Conservation (phyloP, 2,888 invertebrate genomes). For the Dasypolia templi region DNA sequence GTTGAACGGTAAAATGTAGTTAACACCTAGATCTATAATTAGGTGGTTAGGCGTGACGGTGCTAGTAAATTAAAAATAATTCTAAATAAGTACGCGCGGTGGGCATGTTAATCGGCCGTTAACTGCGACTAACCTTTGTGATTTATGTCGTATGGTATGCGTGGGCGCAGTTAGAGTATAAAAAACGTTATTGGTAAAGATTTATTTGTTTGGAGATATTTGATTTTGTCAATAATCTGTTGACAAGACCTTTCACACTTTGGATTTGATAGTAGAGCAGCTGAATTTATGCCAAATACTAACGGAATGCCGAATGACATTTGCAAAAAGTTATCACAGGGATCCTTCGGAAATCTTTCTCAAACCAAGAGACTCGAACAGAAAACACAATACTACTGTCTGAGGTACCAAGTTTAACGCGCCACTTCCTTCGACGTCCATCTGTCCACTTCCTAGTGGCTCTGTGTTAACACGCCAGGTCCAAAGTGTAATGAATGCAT, state of each 20-base stretch:
- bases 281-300: not conserved
- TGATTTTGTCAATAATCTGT: conserved; percentile 2
- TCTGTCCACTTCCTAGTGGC: not conserved
- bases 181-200: conserved; percentile 24
- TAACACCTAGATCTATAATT: conserved; percentile 67
- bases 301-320: not conserved
- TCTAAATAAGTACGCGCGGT: conserved; percentile 56
- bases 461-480: conserved; percentile 26
- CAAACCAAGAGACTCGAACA: not conserved
- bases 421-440: not conserved
- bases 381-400: not conserved
- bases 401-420: not conserved
- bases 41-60: conserved; percentile 67
- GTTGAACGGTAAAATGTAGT: conserved; percentile 44
- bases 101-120: conserved; percentile 57
- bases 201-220: conserved; percentile 9
- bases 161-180: conserved; percentile 36
- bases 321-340: not conserved
- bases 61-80: conserved; percentile 70
- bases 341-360: not conserved
- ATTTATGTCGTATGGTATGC: conserved; percentile 52
- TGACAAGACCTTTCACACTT: not conserved
- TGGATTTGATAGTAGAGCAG: not conserved
- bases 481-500: conserved; percentile 49
- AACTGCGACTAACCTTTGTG: conserved; percentile 57